These are phyloP conservation scores for Heloderma charlesbogerti DNA, from an alignment of 2,113 vertebrate genomes.

Conservation along the genomic window DNA sequence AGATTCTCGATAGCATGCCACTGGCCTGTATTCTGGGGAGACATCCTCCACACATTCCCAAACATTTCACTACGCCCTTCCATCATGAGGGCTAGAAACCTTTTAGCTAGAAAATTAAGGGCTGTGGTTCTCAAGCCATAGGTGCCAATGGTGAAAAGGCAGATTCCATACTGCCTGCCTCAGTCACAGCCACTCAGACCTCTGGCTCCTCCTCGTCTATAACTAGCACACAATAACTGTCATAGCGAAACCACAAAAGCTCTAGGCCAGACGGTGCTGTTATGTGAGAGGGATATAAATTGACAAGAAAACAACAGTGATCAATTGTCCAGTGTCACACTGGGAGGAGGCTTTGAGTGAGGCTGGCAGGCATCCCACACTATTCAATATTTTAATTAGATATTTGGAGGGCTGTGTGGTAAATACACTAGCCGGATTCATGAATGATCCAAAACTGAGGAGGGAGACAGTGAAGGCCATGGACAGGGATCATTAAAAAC, in stretches of 20 bases:
- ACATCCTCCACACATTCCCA: neutral
- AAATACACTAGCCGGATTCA: conserved; percentile 45
- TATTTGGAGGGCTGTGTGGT: conserved; percentile 33
- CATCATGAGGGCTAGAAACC: conserved; percentile 4
- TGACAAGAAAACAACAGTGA: conserved; percentile 16
- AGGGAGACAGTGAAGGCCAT: conserved; percentile 26
- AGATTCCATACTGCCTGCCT: neutral
- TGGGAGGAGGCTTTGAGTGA: neutral
- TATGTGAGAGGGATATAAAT: neutral
- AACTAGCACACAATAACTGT: conserved; percentile 18
- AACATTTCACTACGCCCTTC: neutral
- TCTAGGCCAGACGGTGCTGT: neutral
- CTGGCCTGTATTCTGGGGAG: neutral
- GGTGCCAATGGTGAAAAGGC: neutral
- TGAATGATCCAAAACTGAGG: conserved; percentile 25
- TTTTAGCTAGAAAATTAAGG: neutral
- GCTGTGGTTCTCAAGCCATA: neutral
- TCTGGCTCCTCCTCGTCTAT: neutral
- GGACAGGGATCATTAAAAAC: conserved; percentile 20
- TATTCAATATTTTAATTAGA: conserved; percentile 51
- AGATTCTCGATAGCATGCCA: too few species aligned
- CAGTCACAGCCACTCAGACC: neutral
- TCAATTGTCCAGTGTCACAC: neutral
- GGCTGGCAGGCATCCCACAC: conserved; percentile 28
- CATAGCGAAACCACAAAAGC: conserved; percentile 14